These are phyloP conservation scores for Andricus grossulariae DNA, from an alignment of 1,140 invertebrate genomes.

Conservation along the genomic window DNA sequence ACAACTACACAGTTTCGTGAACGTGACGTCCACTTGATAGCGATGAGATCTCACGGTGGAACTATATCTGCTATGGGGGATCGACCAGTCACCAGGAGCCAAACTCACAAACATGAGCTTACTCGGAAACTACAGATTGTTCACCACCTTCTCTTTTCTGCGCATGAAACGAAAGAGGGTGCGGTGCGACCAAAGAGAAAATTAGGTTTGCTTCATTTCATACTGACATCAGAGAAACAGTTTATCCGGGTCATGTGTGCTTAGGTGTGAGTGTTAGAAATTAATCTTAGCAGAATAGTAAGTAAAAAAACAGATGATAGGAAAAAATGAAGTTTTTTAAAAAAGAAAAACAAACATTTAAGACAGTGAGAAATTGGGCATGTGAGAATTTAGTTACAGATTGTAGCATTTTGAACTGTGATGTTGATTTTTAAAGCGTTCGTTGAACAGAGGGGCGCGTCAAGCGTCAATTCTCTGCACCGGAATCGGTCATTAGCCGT, in stretches of 20 bases:
- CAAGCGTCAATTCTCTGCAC: conserved; percentile 20
- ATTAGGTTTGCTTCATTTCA: conserved; percentile 30
- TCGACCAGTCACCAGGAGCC: conserved; percentile 10
- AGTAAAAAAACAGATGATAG: too few relatives aligned
- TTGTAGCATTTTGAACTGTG: too few relatives aligned
- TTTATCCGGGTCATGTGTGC: background rate
- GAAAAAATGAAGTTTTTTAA: too few relatives aligned
- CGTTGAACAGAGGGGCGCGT: background rate
- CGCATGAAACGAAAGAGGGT: conserved; percentile 26
- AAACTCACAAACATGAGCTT: conserved; percentile 31
- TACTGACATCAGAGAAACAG: conserved; percentile 1
- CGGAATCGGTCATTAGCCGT: conserved; percentile 15
- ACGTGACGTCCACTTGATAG: conserved; percentile 22
- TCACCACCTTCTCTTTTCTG: conserved; percentile 25
- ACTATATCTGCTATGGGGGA: conserved; percentile 10
- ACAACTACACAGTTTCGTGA: background rate
- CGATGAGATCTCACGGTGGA: conserved; percentile 22
- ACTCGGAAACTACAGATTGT: conserved; percentile 27
- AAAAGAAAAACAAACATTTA: too few relatives aligned
- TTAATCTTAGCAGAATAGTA: too few relatives aligned
- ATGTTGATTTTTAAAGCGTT: too few relatives aligned
- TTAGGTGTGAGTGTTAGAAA: background rate
- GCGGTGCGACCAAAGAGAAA: conserved; percentile 27
- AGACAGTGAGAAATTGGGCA: too few relatives aligned
- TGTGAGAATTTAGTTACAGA: too few relatives aligned